These are phyloP conservation scores for Halcyon badia DNA, from an alignment of 2,797 vertebrate genomes.

Conservation along the genomic window DNA sequence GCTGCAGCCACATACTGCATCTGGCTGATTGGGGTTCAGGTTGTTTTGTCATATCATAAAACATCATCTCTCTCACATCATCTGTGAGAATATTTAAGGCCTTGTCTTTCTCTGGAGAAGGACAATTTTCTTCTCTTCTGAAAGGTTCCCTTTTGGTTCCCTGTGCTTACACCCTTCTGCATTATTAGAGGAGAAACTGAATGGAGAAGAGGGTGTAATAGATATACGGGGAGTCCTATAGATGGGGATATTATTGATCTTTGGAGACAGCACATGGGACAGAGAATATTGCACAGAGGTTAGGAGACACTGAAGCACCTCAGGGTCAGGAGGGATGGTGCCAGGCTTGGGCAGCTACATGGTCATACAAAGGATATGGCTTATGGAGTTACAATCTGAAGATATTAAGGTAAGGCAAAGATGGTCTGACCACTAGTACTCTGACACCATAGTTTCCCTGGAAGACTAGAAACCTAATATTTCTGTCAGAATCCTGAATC, in stretches of 20 bases:
- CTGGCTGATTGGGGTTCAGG: rapidly evolving
- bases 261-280: not conserved
- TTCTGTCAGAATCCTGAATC: not conserved
- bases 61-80: not conserved
- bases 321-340: too few species aligned
- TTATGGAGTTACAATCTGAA: not conserved
- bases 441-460: not conserved
- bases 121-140: not conserved
- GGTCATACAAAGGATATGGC: not conserved
- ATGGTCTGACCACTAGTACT: not conserved
- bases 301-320: not conserved
- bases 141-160: not conserved
- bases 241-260: not conserved
- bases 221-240: not conserved
- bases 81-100: not conserved
- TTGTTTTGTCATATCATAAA: not conserved
- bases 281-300: not conserved
- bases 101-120: not conserved
- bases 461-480: not conserved
- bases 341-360: not conserved
- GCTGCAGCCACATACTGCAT: not conserved
- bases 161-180: not conserved
- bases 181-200: not conserved
- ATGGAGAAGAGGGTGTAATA: rapidly evolving
- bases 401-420: not conserved